Base-by-base conservation (phyloP, 2,113 vertebrate species). In the Corapipo altera region DNA sequence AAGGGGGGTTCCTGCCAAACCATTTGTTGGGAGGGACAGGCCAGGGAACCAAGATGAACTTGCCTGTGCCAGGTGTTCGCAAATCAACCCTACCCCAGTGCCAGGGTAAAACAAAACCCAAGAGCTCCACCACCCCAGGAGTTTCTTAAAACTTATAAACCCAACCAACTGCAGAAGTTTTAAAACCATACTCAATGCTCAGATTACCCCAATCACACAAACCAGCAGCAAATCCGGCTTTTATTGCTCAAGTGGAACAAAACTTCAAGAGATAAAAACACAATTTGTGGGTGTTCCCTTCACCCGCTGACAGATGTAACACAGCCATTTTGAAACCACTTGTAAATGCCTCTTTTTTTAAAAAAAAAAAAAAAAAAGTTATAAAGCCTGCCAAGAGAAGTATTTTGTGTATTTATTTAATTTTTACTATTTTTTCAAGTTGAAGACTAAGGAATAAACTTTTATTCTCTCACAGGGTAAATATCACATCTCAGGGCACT, bases 281-380 rank as follows among this genome's bases (percentile, higher is more conserved):
- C 95, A 96, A 96, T 96, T 97, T 97, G 96, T 97, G 97, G 97
- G 97, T 97, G 97, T 97, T 97, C 97, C 95, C 95, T 94, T 95
- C 76, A 97, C 84, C 91, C 92, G 96, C 95, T 97, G 97, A 97
- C 97, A 97, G 97, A 97, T 97, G 97, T 95, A 97, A 96, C 95
- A 96, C 96, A 97, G 96, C 92, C 93, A 96, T 97, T 97, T 96
- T 95, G 94, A 97, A 97, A 97, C 96, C 95, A 97, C 95, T 97
- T 96, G 96, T 95, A 97, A 97, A 97, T 97, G 97, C 89, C 81
- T 95, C 94, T 94, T 86, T 85, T 55, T n/a, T 55, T n/a, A 51
- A n/a, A 81, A 7, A 43, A 71, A 82, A 94, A 71, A 82, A 94
- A 67, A 88, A 91, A 76, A 49, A 95, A 39, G 83, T n/a, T 69